These are phyloP conservation scores for Bombyx mandarina DNA, from an alignment of 1,140 invertebrate species.

Conservation along the genomic window DNA sequence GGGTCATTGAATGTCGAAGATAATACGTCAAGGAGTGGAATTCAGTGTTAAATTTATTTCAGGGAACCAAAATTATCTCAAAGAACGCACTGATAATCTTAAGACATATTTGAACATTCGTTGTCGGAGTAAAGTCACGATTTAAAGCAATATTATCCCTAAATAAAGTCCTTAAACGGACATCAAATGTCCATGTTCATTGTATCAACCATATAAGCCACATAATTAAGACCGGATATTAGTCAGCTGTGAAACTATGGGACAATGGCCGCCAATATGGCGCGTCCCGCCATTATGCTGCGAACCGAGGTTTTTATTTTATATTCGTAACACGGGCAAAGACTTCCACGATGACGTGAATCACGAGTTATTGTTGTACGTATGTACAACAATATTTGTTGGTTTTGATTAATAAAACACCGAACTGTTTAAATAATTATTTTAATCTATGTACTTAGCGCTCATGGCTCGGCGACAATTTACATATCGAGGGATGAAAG, in stretches of 20 bases:
- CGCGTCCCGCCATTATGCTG: slow-evolving; percentile 6
- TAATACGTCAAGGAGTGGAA: too few species aligned
- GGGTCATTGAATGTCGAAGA: too few species aligned
- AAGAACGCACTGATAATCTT: too few species aligned
- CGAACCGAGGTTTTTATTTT: not conserved
- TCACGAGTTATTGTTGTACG: slow-evolving; percentile 8
- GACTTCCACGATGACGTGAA: slow-evolving; percentile 9
- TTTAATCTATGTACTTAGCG: too few species aligned
- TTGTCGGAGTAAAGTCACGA: too few species aligned
- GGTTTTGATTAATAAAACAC: slow-evolving; percentile 1
- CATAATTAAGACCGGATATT: slow-evolving; percentile 8
- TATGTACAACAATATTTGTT: slow-evolving; percentile 2
- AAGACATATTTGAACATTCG: too few species aligned
- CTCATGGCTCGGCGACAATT: too few species aligned
- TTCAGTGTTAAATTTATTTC: too few species aligned
- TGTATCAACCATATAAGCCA: slow-evolving; percentile 1
- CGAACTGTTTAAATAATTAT: too few species aligned
- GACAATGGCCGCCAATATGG: slow-evolving; percentile 9
- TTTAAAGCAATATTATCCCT: not conserved
- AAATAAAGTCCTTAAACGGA: slow-evolving; percentile 2
- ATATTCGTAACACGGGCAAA: slow-evolving; percentile 6
- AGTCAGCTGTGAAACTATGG: slow-evolving; percentile 8
- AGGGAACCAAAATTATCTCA: too few species aligned
- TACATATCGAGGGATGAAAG: too few species aligned
- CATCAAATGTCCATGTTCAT: not conserved